Evolutionary conservation across 23 tunicate genomes (phyloP), one percentile per base, ranked within the genome.

Genomic region (Trididemnum clinides): DNA sequence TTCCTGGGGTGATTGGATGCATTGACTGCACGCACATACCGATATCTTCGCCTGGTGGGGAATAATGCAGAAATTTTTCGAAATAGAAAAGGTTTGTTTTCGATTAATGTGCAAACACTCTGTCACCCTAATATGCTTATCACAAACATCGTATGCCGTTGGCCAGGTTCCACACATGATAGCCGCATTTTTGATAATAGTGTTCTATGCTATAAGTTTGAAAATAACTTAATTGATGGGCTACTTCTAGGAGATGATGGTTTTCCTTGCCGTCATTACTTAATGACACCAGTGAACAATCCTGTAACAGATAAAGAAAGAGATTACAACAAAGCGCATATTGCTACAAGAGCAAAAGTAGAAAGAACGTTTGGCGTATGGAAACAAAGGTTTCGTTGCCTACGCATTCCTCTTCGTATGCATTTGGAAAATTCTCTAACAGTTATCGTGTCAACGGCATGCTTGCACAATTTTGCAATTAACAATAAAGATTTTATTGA

Each of bases 111-210:
- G n/a, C n/a, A n/a, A n/a, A n/a, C n/a, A 28, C 69, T 86, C 28
- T 78, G 90, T 78, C 64, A 78, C 33, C 27, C 84, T 5, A 39
- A 79, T 36, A 78, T 71, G 77, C 64, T 26, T 6, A 36, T 86
- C 32, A 86, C 84, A 3, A 63, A 86, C 44, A 15, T 77, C 25
- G 90, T 86, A 18, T 34, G 31, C 27, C 73, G 90, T 1, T 86
- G 90, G 90, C 59, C 77, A 10, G 90, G 90, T n/a, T 86, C 90
- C 28, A 49, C 65, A 7, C 85, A 77, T 39, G 90, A 86, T 38
- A 19, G 51, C 26, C 29, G 75, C 28, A 86, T 86, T 4, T 77
- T 86, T 31, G 64, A 64, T 39, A 64, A 77, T 31, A 33, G 62
- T 39, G 10, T 18, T 28, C 30, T 86, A 33, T 44, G 65, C 29